A percentile compares a stretch with the other conserved stretches of the same genome.
These are phyloP conservation scores for Periparus ater DNA, from an alignment of 2,797 vertebrate genomes.

Conservation along the genomic window DNA sequence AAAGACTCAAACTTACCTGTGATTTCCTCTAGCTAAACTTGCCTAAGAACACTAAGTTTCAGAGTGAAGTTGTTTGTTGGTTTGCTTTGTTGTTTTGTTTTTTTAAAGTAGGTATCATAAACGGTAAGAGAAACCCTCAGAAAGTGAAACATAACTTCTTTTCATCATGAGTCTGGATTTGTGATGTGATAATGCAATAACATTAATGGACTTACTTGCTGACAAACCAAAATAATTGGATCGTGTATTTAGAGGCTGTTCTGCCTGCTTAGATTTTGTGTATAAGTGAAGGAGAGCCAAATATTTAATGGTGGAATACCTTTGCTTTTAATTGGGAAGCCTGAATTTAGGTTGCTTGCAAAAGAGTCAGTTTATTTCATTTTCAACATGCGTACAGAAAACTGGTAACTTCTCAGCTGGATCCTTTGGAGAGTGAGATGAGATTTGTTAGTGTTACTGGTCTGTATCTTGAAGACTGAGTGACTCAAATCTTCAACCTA, in stretches of 20 bases:
- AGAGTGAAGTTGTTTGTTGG: background rate
- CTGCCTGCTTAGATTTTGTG: background rate
- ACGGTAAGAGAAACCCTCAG: background rate
- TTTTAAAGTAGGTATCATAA: background rate
- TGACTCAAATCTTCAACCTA: background rate
- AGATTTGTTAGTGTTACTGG: background rate
- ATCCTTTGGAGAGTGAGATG: fast-evolving
- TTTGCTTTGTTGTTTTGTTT: background rate
- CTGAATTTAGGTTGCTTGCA: background rate
- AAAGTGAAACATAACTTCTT: background rate
- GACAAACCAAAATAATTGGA: background rate
- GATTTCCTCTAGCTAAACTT: background rate
- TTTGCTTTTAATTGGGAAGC: background rate
- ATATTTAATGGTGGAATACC: background rate
- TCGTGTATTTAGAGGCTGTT: background rate
- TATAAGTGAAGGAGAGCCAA: background rate
- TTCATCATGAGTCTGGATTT: background rate
- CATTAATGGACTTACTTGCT: background rate
- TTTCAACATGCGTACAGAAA: background rate
- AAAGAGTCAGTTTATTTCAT: background rate
- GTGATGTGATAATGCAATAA: background rate
- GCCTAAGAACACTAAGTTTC: background rate
- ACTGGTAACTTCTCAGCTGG: background rate
- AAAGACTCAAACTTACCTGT: background rate
- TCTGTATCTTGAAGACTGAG: background rate